These are phyloP conservation scores for Gryllus bimaculatus DNA, from an alignment of 1,140 invertebrate genomes.

Conservation along the genomic window DNA sequence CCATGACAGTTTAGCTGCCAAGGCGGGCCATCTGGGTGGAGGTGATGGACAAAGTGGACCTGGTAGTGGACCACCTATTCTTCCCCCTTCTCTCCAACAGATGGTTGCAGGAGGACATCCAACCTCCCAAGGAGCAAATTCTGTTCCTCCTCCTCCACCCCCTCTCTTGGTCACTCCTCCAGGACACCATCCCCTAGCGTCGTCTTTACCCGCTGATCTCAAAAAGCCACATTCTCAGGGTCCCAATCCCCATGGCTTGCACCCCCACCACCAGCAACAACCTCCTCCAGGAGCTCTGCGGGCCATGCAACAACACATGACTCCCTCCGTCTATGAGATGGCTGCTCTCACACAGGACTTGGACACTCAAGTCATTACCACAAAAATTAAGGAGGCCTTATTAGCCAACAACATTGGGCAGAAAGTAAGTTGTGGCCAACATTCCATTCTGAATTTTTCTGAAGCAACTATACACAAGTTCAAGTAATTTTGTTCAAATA, in stretches of 20 bases:
- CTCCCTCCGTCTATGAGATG: conserved; percentile 89
- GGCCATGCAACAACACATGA: conserved; percentile 66
- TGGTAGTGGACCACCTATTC: conserved; percentile 15
- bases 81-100: conserved; percentile 40
- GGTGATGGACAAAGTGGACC: neutral
- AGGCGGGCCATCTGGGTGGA: neutral
- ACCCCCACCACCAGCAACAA: conserved; percentile 28
- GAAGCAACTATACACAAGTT: no score
- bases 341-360: conserved; percentile 91
- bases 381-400: conserved; percentile 92
- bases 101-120: conserved; percentile 28
- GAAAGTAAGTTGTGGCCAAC: conserved; percentile 49
- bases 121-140: conserved; percentile 23
- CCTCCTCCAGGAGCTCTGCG: conserved; percentile 54
- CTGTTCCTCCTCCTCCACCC: conserved; percentile 39
- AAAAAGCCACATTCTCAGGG: conserved; percentile 24
- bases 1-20: conserved; percentile 34
- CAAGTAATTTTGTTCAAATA: no score
- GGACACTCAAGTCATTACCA: conserved; percentile 92
- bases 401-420: conserved; percentile 96
- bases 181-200: conserved; percentile 36
- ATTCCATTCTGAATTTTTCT: no score
- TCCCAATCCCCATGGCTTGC: conserved; percentile 31
- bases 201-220: conserved; percentile 26
- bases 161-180: conserved; percentile 52